Percentiles rank a stretch among this genome's conserved stretches.
Evolutionary conservation across 1,140 invertebrate genomes (phyloP).

Genomic region (Cylas formicarius): DNA sequence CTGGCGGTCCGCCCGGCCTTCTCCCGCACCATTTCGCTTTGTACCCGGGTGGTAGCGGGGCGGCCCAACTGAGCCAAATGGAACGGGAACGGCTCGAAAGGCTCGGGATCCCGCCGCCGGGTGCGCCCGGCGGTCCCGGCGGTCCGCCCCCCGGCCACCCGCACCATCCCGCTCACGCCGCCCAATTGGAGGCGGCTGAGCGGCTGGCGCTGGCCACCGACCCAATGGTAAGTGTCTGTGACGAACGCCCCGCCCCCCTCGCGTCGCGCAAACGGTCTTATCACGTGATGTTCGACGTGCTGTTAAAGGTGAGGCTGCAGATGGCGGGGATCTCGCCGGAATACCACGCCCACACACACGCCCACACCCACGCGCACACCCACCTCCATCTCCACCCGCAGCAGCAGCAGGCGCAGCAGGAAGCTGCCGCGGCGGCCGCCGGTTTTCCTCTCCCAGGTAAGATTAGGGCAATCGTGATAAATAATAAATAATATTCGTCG

Average conservation of each 20-base stretch:
- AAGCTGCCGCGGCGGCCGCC: constrained; percentile 52
- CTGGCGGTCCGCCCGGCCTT: constrained; percentile 33
- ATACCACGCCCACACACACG: constrained; percentile 76
- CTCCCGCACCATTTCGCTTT: constrained; percentile 38
- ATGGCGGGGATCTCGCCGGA: constrained; percentile 77
- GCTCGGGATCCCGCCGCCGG: constrained; percentile 59
- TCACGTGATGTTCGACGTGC: constrained; percentile 21
- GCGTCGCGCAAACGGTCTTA: constrained; percentile 3
- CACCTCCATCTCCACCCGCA: constrained; percentile 83
- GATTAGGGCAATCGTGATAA: neutral
- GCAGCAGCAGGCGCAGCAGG: constrained; percentile 68
- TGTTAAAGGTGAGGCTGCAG: constrained; percentile 61
- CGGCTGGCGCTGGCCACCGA: constrained; percentile 63
- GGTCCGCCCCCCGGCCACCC: constrained; percentile 34
- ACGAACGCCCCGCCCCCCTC: constrained; percentile 22
- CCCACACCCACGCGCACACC: constrained; percentile 84
- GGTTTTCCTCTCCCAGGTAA: constrained; percentile 56
- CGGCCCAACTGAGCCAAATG: constrained; percentile 64
- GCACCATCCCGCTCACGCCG: constrained; percentile 37
- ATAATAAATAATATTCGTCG: neutral
- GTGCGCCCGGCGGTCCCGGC: constrained; percentile 47
- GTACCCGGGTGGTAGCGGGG: constrained; percentile 47
- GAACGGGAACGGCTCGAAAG: constrained; percentile 81
- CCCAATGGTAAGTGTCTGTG: constrained; percentile 53
- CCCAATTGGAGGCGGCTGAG: constrained; percentile 50